Evolutionary conservation across 2,797 vertebrate species (phyloP).

Genomic region (Chromis chromis): DNA sequence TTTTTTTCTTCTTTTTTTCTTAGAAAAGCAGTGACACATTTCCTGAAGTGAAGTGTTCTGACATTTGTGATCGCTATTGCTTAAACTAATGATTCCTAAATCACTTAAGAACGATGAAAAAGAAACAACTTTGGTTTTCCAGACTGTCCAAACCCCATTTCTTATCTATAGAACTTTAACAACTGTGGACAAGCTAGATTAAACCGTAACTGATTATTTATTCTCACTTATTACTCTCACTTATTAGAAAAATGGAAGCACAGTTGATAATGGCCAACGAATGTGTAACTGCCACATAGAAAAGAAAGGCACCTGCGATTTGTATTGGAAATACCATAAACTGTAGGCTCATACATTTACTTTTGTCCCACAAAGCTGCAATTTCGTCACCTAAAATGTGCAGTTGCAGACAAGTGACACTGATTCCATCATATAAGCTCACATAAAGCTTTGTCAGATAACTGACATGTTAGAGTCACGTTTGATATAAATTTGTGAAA

Average conservation of each 20-base stretch:
- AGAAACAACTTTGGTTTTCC: not conserved
- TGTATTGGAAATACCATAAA: too few relatives aligned
- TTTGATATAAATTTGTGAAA: too few relatives aligned
- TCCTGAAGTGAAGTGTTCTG: not conserved
- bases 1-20: too few relatives aligned
- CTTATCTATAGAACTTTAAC: not conserved
- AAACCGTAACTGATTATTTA: not conserved
- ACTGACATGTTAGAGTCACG: too few relatives aligned
- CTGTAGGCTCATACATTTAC: too few relatives aligned
- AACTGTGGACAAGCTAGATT: not conserved
- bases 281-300: not conserved
- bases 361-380: too few relatives aligned
- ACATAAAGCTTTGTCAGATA: too few relatives aligned
- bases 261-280: not conserved
- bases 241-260: not conserved
- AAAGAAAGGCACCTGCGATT: not conserved
- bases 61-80: not conserved
- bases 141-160: not conserved
- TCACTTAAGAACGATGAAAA: not conserved
- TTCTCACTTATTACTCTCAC: not conserved
- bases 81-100: not conserved
- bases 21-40: not conserved
- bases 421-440: too few relatives aligned
- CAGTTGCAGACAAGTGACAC: too few relatives aligned
- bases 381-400: too few relatives aligned